These are phyloP conservation scores for Strigops habroptila DNA, from an alignment of 2,113 vertebrate species.

Conservation along the genomic window DNA sequence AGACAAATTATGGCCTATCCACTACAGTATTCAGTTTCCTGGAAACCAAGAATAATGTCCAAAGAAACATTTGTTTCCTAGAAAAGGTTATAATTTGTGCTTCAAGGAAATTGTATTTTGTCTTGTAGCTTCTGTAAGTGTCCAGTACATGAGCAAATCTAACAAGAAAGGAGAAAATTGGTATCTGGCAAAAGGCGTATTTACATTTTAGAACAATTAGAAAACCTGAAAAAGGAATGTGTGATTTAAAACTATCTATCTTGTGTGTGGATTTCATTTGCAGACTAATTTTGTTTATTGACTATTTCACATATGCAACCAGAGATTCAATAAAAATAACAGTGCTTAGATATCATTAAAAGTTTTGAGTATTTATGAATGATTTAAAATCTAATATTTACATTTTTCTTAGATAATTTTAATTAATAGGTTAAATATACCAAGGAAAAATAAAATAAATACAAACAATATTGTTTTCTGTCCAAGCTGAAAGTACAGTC, in stretches of 20 bases:
- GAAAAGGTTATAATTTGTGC: background rate
- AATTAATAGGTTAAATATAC: background rate
- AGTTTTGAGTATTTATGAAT: background rate
- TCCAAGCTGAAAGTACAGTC: background rate
- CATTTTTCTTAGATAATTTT: background rate
- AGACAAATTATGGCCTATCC: background rate
- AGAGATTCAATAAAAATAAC: background rate
- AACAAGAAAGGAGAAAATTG: background rate
- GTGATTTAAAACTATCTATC: background rate
- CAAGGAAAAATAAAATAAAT: background rate
- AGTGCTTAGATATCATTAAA: background rate
- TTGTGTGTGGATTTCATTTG: background rate
- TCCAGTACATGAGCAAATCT: background rate
- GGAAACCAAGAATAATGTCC: background rate
- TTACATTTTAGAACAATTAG: background rate
- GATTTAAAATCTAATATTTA: background rate
- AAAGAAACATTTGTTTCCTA: background rate
- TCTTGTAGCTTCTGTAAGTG: background rate
- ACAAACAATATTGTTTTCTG: background rate
- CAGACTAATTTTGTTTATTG: background rate
- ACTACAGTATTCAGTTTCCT: background rate
- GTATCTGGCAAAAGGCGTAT: background rate
- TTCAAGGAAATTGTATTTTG: background rate
- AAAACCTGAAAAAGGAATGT: background rate
- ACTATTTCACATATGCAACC: background rate